Evolutionary conservation across 2,113 vertebrate species (phyloP).

Genomic region (Pongo pygmaeus): DNA sequence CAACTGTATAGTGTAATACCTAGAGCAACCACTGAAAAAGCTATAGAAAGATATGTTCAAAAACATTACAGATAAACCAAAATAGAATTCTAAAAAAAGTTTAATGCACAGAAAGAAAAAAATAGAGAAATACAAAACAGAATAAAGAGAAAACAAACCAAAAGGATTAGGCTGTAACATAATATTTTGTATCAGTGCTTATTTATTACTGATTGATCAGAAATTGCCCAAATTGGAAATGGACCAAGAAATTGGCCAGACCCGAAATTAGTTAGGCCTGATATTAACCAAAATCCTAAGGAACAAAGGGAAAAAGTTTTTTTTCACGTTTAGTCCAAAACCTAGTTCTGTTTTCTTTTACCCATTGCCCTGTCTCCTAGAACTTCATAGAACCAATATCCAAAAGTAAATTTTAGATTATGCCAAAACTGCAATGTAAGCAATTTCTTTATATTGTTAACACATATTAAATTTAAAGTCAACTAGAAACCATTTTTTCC

Average conservation of each 20-base stretch:
- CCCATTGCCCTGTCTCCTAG: background rate
- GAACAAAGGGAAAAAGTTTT: too few relatives aligned
- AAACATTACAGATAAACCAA: background rate
- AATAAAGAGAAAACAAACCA: background rate
- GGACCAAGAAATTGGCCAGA: background rate
- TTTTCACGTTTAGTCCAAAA: slow-evolving; percentile 8
- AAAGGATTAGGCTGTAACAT: background rate
- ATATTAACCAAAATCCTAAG: background rate
- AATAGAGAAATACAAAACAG: background rate
- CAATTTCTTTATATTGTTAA: slow-evolving; percentile 17
- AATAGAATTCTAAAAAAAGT: background rate
- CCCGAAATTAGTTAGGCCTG: background rate
- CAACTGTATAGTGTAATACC: background rate
- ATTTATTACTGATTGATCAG: background rate
- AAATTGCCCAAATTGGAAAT: background rate
- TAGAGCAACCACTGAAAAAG: background rate
- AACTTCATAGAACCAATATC: background rate
- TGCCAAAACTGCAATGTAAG: background rate
- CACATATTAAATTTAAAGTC: slow-evolving; percentile 25
- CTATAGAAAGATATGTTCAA: background rate
- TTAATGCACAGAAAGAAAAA: background rate
- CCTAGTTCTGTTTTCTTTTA: background rate
- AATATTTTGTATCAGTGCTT: background rate
- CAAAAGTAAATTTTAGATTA: slow-evolving; percentile 1
- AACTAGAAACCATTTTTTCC: background rate